Percentiles rank a stretch among this genome's conserved stretches.
phyloP scores from a whole-genome alignment of 2,113 vertebrate genomes.

The Lepidothrix coronata region DNA sequence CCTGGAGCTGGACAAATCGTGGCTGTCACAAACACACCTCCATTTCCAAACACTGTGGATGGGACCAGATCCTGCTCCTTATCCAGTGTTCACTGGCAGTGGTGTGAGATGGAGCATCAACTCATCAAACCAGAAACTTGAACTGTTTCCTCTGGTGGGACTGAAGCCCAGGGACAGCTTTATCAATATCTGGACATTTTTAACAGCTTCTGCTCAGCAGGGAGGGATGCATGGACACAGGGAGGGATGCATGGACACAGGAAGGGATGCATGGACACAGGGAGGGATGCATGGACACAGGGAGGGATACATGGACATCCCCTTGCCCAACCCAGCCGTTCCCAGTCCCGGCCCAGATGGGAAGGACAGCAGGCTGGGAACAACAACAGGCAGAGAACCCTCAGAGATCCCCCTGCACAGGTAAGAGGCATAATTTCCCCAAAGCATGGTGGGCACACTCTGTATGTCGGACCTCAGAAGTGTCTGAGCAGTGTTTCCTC shows the following conservation, averaged over 20 bases:
- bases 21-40: neutral
- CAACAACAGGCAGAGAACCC: neutral
- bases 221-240: neutral
- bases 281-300: neutral
- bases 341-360: neutral
- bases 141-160: neutral
- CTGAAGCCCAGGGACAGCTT: neutral
- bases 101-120: neutral
- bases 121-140: neutral
- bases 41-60: neutral
- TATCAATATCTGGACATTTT: neutral
- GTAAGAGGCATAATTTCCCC: neutral
- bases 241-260: no score
- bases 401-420: neutral
- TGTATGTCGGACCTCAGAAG: rapidly evolving
- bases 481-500: neutral
- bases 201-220: neutral
- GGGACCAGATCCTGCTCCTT: neutral
- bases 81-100: neutral
- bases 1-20: neutral
- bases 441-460: neutral
- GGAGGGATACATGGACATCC: neutral
- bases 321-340: neutral
- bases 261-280: no score
- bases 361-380: neutral